Percentiles rank a stretch among this genome's conserved stretches.
Conservation (phyloP, 2,797 vertebrate species). For the Tolypeutes matacus region DNA sequence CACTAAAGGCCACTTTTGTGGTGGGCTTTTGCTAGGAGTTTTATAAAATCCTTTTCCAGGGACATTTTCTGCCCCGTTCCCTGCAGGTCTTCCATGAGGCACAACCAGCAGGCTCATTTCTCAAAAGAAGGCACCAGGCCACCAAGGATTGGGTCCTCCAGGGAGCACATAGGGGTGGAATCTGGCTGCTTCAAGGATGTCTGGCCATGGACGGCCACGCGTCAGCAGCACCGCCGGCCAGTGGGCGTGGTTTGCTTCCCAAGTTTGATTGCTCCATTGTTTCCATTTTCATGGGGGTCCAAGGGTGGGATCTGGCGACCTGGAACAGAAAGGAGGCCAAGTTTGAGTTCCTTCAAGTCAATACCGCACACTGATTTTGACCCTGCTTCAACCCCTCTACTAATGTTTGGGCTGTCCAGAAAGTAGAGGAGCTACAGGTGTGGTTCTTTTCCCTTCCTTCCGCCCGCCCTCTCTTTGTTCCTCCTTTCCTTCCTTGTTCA, state of each 20-base stretch:
- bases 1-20: not conserved
- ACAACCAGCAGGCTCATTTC: constrained; percentile 74
- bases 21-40: constrained; percentile 73
- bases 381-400: not conserved
- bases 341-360: constrained; percentile 60
- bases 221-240: constrained; percentile 95
- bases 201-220: no score
- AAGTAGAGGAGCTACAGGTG: not conserved
- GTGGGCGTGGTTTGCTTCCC: constrained; percentile 88
- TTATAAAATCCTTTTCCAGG: constrained; percentile 80
- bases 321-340: constrained; percentile 86
- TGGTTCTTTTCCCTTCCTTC: not conserved
- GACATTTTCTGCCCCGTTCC: constrained; percentile 68
- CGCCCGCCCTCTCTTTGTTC: no score
- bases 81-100: constrained; percentile 68
- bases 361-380: not conserved
- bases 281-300: constrained; percentile 94
- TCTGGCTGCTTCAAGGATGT: constrained; percentile 81
- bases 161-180: constrained; percentile 66
- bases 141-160: constrained; percentile 52
- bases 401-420: no score
- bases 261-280: constrained; percentile 94
- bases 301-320: constrained; percentile 97
- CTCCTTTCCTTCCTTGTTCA: not conserved
- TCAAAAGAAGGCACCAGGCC: constrained; percentile 70